phyloP scores from a whole-genome alignment of 2,888 invertebrate genomes.

The Leptarthrus brevirostris region DNA sequence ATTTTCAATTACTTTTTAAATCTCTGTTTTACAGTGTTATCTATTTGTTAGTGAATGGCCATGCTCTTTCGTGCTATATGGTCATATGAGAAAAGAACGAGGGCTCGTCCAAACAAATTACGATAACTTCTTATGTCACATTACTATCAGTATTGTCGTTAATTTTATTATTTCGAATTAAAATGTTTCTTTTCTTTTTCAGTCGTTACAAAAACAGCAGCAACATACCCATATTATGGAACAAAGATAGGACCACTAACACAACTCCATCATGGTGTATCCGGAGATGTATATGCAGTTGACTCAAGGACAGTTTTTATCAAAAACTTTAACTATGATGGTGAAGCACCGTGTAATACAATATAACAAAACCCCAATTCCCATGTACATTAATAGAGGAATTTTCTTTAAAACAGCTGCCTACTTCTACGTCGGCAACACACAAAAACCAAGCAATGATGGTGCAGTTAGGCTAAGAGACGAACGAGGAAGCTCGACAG shows the following conservation, averaged over 20 bases:
- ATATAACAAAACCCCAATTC: background rate
- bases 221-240: conserved; percentile 76
- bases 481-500: conserved; percentile 82
- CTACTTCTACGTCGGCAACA: conserved; percentile 87
- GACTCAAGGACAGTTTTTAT: conserved; percentile 88
- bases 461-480: conserved; percentile 81
- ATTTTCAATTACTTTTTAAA: too few relatives aligned
- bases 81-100: too few relatives aligned
- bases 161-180: background rate
- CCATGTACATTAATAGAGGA: background rate
- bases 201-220: conserved; percentile 56
- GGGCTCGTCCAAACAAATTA: too few relatives aligned
- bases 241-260: conserved; percentile 82
- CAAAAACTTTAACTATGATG: conserved; percentile 90
- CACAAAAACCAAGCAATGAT: conserved; percentile 74
- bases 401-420: conserved; percentile 74
- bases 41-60: too few relatives aligned
- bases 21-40: too few relatives aligned
- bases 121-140: too few relatives aligned
- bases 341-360: conserved; percentile 84
- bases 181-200: conserved; percentile 52
- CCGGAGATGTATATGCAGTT: conserved; percentile 87
- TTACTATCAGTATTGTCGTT: conserved; percentile 10
- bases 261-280: conserved; percentile 85
- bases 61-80: too few relatives aligned